A percentile compares a stretch with the other conserved stretches of the same genome.
phyloP scores from a whole-genome alignment of 2,797 vertebrate species.

The Florisuga fusca region DNA sequence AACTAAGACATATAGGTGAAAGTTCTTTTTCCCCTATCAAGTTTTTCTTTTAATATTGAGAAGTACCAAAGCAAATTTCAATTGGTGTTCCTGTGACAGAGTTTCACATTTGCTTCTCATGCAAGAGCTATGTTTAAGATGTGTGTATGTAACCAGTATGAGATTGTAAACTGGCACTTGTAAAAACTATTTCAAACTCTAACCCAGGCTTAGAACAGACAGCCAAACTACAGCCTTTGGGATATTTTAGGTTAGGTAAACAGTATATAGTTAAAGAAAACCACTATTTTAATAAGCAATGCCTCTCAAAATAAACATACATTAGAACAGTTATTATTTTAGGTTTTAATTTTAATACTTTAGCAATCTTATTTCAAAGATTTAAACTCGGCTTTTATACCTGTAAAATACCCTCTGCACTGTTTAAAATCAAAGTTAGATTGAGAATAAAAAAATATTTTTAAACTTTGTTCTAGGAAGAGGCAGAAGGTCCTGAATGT shows the following conservation, averaged over 20 bases:
- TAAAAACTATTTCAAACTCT: not conserved
- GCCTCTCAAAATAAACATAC: not conserved
- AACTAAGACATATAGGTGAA: not conserved
- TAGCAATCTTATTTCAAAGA: not conserved
- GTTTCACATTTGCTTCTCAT: not conserved
- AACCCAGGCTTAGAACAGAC: not conserved
- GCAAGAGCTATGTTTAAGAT: too few relatives aligned
- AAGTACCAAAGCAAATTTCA: not conserved
- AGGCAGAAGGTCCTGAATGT: not conserved
- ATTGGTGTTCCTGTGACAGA: not conserved
- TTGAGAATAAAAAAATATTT: not conserved
- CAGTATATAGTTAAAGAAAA: not conserved
- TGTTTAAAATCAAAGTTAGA: not conserved
- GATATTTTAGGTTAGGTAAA: not conserved
- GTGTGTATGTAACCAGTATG: not conserved
- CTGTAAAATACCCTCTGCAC: not conserved
- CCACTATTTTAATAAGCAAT: too few relatives aligned
- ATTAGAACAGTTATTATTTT: not conserved
- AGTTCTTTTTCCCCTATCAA: not conserved
- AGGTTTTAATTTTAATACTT: not conserved
- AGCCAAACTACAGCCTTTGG: not conserved
- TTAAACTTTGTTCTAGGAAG: not conserved
- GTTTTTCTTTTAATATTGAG: not conserved
- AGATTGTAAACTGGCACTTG: too few relatives aligned
- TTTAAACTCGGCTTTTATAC: not conserved